Conservation (phyloP, 2,797 vertebrate species). For the Falco columbarius region DNA sequence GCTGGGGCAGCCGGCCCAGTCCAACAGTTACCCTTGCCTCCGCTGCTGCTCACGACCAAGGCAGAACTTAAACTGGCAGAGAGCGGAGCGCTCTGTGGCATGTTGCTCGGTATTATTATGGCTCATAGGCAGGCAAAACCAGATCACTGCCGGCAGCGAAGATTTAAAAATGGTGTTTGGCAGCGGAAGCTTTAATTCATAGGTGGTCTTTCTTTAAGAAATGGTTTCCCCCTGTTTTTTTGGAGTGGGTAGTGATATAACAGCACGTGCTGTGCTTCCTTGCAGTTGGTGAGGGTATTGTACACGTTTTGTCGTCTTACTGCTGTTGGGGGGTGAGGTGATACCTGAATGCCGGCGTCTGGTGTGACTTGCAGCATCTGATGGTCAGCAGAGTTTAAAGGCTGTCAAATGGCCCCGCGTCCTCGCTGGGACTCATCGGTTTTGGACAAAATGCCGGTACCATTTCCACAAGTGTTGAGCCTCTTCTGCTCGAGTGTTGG, state of each 20-base stretch:
- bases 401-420: accelerated
- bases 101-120: accelerated
- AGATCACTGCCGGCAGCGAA: accelerated
- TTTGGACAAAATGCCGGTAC: accelerated
- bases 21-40: accelerated
- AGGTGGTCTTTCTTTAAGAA: not conserved
- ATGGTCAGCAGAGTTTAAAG: accelerated
- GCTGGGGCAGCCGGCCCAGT: not conserved
- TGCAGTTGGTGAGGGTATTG: too few relatives aligned
- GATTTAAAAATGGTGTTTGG: not conserved
- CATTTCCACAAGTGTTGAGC: accelerated
- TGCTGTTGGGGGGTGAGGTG: not conserved
- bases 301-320: too few relatives aligned
- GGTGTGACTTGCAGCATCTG: not conserved
- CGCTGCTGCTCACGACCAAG: not conserved
- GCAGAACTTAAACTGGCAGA: too few relatives aligned
- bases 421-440: accelerated
- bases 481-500: accelerated
- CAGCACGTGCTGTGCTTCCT: not conserved
- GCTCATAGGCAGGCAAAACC: not conserved
- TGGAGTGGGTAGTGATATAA: not conserved
- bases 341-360: not conserved
- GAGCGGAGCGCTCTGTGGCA: not conserved
- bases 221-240: not conserved
- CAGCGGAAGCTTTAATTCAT: not conserved